Evolutionary conservation across 2,797 vertebrate genomes (phyloP).

Genomic region (Cottoperca gobio): DNA sequence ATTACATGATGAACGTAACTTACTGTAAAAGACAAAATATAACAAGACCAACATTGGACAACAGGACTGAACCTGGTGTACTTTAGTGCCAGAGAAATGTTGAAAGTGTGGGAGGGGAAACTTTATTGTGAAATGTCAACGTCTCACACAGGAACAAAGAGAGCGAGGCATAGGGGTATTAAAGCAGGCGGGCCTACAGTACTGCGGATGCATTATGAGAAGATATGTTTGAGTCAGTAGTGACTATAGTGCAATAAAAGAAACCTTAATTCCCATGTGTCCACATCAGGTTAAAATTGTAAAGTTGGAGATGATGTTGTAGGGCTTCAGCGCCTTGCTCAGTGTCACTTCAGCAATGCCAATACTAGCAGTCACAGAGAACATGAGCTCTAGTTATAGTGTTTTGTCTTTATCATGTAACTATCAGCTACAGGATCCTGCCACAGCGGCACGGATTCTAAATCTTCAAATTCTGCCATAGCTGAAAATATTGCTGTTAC

Average conservation of each 20-base stretch:
- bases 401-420: neutral
- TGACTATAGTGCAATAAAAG: neutral
- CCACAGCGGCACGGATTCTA: neutral
- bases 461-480: neutral
- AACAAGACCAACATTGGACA: constrained; percentile 21
- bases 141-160: constrained; percentile 49
- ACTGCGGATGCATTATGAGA: neutral
- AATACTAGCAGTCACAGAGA: neutral
- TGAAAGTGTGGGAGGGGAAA: constrained; percentile 76
- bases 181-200: constrained; percentile 9
- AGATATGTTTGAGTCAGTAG: neutral
- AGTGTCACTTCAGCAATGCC: too few relatives aligned
- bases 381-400: too few relatives aligned
- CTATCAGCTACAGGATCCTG: neutral
- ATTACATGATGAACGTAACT: neutral
- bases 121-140: constrained; percentile 69
- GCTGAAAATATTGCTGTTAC: neutral
- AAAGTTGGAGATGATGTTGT: neutral
- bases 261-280: neutral
- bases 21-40: constrained; percentile 2
- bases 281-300: neutral
- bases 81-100: constrained; percentile 25
- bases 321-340: neutral
- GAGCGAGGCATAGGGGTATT: constrained; percentile 11
- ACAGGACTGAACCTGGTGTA: constrained; percentile 1